Conservation (phyloP, 2,888 invertebrate species). For the Mesorhabditis spiculigera region DNA sequence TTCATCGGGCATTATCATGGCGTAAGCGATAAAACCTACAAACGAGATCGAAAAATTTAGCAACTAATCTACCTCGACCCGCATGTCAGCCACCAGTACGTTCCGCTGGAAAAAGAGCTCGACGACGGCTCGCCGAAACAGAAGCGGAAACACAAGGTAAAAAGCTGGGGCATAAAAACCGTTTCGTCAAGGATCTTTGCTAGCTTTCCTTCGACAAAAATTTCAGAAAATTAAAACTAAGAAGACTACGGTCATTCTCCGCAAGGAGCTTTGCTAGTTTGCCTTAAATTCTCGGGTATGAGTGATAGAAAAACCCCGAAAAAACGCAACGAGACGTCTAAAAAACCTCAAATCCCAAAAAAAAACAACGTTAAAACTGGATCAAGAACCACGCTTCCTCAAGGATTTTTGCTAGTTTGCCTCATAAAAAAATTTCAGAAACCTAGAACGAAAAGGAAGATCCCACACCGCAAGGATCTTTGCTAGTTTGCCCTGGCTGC, state of each 20-base stretch:
- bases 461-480: too few species aligned
- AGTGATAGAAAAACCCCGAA: too few species aligned
- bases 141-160: slow-evolving; percentile 11
- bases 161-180: background rate
- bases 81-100: slow-evolving; percentile 82
- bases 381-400: too few species aligned
- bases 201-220: too few species aligned
- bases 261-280: too few species aligned
- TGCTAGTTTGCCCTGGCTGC: too few species aligned
- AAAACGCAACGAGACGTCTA: too few species aligned
- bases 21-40: slow-evolving; percentile 19
- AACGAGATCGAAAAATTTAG: slow-evolving; percentile 27
- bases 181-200: background rate
- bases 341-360: too few species aligned
- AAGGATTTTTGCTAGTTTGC: background rate
- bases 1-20: slow-evolving; percentile 81
- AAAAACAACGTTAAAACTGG: too few species aligned
- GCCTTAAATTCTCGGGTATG: too few species aligned
- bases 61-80: slow-evolving; percentile 87
- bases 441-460: background rate
- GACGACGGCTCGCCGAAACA: slow-evolving; percentile 4
- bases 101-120: slow-evolving; percentile 21
- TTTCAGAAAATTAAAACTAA: too few species aligned
- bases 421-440: background rate
- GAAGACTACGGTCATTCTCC: too few species aligned